phyloP scores from a whole-genome alignment of 2,113 vertebrate species.

The Elaphurus davidianus region DNA sequence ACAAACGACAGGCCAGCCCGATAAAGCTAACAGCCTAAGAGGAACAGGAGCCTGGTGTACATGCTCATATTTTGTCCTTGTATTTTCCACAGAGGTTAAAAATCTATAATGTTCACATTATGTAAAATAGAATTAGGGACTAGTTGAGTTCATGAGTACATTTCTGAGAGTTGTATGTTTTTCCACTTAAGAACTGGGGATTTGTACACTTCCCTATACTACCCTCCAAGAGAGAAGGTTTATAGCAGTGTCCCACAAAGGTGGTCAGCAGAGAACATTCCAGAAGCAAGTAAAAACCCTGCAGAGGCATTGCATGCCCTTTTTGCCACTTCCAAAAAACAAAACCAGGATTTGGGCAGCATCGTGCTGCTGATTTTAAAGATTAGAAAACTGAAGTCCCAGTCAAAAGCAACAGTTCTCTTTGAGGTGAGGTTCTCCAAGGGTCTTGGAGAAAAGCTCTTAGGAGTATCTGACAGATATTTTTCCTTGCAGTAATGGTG shows the following conservation, averaged over 20 bases:
- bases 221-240: neutral
- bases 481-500: neutral
- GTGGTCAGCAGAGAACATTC: neutral
- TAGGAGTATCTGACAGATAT: neutral
- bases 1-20: neutral
- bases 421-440: neutral
- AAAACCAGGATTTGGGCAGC: neutral
- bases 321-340: neutral
- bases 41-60: rapidly evolving
- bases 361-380: neutral
- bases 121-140: neutral
- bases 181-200: neutral
- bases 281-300: neutral
- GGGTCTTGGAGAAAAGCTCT: neutral
- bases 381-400: neutral
- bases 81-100: neutral
- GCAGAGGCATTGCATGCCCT: neutral
- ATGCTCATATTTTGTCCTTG: neutral
- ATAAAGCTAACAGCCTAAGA: neutral
- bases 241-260: neutral
- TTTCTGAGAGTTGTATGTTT: neutral
- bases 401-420: neutral
- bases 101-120: neutral
- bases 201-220: rapidly evolving
- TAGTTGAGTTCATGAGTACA: neutral